phyloP scores from a whole-genome alignment of 1,140 invertebrate genomes.

The Drosophila athabasca region DNA sequence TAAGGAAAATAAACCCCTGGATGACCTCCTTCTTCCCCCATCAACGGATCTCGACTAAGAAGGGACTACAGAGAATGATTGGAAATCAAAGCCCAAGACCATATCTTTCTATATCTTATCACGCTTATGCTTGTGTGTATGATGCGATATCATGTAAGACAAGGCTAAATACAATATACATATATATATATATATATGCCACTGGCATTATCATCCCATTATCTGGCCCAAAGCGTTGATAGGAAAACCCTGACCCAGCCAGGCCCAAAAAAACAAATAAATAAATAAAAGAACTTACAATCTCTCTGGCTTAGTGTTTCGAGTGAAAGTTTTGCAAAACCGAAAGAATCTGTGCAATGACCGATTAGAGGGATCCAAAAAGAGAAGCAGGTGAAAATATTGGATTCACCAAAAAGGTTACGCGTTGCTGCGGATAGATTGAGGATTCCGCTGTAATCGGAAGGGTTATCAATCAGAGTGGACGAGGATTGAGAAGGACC shows the following conservation, averaged over 20 bases:
- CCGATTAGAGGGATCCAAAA: slow-evolving; percentile 40
- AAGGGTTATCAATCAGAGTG: slow-evolving; percentile 60
- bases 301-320: slow-evolving; percentile 18
- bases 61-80: not conserved
- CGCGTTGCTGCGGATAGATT: slow-evolving; percentile 7
- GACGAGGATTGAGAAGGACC: slow-evolving; percentile 14
- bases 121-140: slow-evolving; percentile 11
- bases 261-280: not conserved
- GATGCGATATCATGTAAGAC: slow-evolving; percentile 70
- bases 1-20: too few relatives aligned
- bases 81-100: slow-evolving; percentile 42
- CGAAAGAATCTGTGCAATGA: slow-evolving; percentile 41
- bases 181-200: slow-evolving; percentile 4
- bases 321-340: slow-evolving; percentile 37
- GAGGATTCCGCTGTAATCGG: slow-evolving; percentile 35
- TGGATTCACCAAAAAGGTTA: not conserved
- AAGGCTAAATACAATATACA: slow-evolving; percentile 25
- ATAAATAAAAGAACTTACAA: slow-evolving; percentile 15
- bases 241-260: slow-evolving; percentile 61
- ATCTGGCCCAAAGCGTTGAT: slow-evolving; percentile 62
- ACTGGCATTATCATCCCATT: slow-evolving; percentile 63
- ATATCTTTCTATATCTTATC: slow-evolving; percentile 66
- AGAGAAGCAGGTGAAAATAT: not conserved
- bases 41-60: slow-evolving; percentile 12
- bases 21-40: too few relatives aligned